Percentiles rank a stretch among this genome's conserved stretches.
Evolutionary conservation across 2,113 vertebrate genomes (phyloP).

Genomic region (Cavia aperea): DNA sequence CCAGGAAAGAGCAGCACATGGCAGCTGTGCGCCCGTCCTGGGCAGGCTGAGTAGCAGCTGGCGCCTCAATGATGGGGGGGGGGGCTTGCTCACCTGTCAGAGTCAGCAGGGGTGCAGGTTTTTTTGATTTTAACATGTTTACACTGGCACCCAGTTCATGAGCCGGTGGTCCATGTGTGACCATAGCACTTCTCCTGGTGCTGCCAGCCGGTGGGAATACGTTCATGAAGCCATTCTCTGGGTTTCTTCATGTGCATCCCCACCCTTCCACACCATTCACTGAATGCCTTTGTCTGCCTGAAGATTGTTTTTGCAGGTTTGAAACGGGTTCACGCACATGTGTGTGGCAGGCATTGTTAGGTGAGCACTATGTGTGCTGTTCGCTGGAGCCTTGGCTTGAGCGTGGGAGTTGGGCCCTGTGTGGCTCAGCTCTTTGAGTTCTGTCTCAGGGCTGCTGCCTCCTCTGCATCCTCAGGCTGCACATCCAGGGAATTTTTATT

Average conservation of each 20-base stretch:
- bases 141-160: background rate
- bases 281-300: background rate
- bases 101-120: background rate
- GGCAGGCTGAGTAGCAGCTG: too few species aligned
- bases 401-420: background rate
- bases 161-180: background rate
- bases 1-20: background rate
- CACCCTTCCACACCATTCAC: background rate
- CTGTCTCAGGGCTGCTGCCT: background rate
- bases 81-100: rapidly evolving
- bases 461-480: background rate
- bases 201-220: background rate
- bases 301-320: background rate
- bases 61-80: rapidly evolving
- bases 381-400: too few species aligned
- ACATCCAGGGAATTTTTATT: background rate
- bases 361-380: rapidly evolving
- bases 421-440: background rate
- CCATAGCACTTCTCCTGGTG: background rate
- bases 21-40: background rate
- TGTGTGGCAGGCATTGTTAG: rapidly evolving
- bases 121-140: background rate
- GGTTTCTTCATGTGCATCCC: background rate
- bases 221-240: background rate
- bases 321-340: rapidly evolving